These are phyloP conservation scores for Grammatotria lemairii DNA, from an alignment of 2,113 vertebrate genomes.

Conservation along the genomic window DNA sequence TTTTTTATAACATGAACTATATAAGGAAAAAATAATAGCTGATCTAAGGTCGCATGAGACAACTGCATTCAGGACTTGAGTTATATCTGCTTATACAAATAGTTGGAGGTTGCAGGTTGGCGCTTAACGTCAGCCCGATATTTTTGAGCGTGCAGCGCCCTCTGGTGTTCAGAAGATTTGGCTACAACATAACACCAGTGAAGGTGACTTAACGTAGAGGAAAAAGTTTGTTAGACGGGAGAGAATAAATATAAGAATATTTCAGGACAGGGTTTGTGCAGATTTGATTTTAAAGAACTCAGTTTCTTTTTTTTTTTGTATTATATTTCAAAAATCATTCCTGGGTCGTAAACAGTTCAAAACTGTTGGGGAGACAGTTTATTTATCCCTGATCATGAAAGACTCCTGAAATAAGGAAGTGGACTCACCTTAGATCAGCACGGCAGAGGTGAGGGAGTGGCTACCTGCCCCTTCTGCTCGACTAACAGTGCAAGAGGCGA, in stretches of 20 bases:
- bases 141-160: neutral
- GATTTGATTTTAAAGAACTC: neutral
- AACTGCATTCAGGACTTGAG: neutral
- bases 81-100: neutral
- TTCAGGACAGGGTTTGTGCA: neutral
- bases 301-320: neutral
- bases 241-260: neutral
- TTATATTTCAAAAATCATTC: neutral
- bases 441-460: conserved; percentile 55
- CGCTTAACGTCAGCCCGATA: neutral
- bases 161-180: neutral
- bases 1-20: neutral
- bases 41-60: neutral
- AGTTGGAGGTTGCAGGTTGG: neutral
- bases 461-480: conserved; percentile 22
- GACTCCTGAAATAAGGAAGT: conserved; percentile 56
- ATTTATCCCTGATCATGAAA: neutral
- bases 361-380: neutral
- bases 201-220: neutral
- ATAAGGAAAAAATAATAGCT: neutral
- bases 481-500: neutral
- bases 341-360: neutral
- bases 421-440: neutral
- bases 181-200: neutral
- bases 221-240: neutral